A percentile compares a stretch with the other conserved stretches of the same genome.
These are phyloP conservation scores for Chrysogorgia sp. DNA, from an alignment of 92 coral and sea anemone genomes.

Conservation along the genomic window DNA sequence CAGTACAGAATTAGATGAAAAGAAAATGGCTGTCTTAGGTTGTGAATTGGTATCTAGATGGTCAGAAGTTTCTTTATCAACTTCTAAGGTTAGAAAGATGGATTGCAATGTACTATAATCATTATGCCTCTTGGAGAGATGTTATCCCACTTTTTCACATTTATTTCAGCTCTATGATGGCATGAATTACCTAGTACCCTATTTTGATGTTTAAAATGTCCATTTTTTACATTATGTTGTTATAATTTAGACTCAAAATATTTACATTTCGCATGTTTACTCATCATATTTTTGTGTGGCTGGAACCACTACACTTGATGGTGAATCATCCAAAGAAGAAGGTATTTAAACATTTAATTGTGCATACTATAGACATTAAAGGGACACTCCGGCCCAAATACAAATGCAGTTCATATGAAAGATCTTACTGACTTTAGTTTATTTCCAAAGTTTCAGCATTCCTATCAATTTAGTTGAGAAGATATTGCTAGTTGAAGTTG, in stretches of 20 bases:
- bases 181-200: neutral
- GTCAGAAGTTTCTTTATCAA: neutral
- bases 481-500: too few relatives aligned
- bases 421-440: too few relatives aligned
- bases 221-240: neutral
- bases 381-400: too few relatives aligned
- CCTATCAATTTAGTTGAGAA: too few relatives aligned
- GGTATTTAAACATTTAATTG: too few relatives aligned
- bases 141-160: neutral
- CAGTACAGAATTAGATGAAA: neutral
- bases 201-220: neutral
- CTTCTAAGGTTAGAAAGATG: neutral
- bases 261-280: neutral
- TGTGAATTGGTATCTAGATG: slow-evolving; percentile 20
- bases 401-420: too few relatives aligned
- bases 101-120: neutral
- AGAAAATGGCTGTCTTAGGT: neutral
- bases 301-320: neutral
- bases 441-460: too few relatives aligned
- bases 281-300: slow-evolving; percentile 29
- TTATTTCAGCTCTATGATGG: neutral
- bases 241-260: neutral
- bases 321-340: neutral
- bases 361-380: too few relatives aligned
- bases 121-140: too few relatives aligned